A percentile compares a stretch with the other conserved stretches of the same genome.
Conservation (phyloP, 2,113 vertebrate species). For the Pedionomus torquatus region DNA sequence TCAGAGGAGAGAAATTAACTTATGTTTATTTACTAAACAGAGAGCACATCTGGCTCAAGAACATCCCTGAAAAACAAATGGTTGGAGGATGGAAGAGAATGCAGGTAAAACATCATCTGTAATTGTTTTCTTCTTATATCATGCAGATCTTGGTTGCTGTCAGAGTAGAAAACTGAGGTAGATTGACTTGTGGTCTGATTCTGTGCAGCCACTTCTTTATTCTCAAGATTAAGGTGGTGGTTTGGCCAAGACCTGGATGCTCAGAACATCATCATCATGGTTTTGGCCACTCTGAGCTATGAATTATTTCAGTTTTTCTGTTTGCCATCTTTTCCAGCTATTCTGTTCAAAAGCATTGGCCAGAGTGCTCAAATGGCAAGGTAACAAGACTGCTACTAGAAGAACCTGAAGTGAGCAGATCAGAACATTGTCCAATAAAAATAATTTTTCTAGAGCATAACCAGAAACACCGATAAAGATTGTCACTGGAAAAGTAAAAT, state of each 20-base stretch:
- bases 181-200: neutral
- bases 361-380: neutral
- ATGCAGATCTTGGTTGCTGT: neutral
- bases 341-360: neutral
- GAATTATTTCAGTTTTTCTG: neutral
- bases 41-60: neutral
- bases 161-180: neutral
- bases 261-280: too few species aligned
- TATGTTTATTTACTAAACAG: neutral
- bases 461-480: neutral
- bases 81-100: rapidly evolving
- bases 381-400: neutral
- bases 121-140: neutral
- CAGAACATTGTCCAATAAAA: neutral
- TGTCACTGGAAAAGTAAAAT: neutral
- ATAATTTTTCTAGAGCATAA: neutral
- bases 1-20: neutral
- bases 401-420: neutral
- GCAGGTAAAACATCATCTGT: neutral
- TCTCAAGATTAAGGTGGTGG: neutral
- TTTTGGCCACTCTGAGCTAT: neutral
- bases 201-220: rapidly evolving
- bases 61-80: neutral
- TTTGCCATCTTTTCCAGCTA: neutral
- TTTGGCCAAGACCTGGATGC: neutral